Conservation (phyloP, 2,888 invertebrate genomes). For the Craniophora ligustri region DNA sequence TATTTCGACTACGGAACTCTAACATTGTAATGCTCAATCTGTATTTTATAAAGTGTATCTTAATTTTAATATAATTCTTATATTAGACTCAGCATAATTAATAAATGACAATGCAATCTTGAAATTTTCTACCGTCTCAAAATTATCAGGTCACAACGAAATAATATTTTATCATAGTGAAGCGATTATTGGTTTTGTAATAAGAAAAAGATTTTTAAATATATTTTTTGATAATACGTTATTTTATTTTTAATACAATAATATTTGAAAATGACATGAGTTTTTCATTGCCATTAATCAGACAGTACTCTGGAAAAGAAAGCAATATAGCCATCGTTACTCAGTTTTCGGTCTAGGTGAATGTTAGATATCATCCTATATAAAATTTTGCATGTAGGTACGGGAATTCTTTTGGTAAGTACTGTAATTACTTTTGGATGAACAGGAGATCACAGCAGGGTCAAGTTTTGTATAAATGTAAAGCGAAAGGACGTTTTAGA, state of each 20-base stretch:
- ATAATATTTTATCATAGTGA: constrained; percentile 56
- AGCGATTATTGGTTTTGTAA: constrained; percentile 63
- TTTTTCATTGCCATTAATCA: constrained; percentile 2
- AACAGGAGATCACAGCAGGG: too few relatives aligned
- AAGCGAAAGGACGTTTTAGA: too few relatives aligned
- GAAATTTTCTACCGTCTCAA: constrained; percentile 17
- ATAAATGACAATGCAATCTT: constrained; percentile 45
- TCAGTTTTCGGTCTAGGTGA: too few relatives aligned
- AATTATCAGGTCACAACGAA: constrained; percentile 40
- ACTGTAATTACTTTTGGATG: too few relatives aligned
- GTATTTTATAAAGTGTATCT: constrained; percentile 33
- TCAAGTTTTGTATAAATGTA: too few relatives aligned
- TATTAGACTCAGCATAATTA: constrained; percentile 40
- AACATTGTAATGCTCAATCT: constrained; percentile 46
- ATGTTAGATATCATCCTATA: too few relatives aligned
- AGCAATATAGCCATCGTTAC: too few relatives aligned
- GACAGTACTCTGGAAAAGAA: too few relatives aligned
- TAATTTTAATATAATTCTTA: constrained; percentile 32
- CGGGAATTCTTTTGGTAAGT: too few relatives aligned
- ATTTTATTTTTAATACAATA: constrained; percentile 57
- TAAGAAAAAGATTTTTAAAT: constrained; percentile 57
- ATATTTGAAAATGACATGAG: constrained; percentile 3
- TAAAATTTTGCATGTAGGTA: too few relatives aligned
- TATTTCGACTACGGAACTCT: constrained; percentile 24
- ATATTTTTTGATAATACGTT: constrained; percentile 75